These are phyloP conservation scores for Megalops cyprinoides DNA, from an alignment of 2,797 vertebrate species.

Conservation along the genomic window DNA sequence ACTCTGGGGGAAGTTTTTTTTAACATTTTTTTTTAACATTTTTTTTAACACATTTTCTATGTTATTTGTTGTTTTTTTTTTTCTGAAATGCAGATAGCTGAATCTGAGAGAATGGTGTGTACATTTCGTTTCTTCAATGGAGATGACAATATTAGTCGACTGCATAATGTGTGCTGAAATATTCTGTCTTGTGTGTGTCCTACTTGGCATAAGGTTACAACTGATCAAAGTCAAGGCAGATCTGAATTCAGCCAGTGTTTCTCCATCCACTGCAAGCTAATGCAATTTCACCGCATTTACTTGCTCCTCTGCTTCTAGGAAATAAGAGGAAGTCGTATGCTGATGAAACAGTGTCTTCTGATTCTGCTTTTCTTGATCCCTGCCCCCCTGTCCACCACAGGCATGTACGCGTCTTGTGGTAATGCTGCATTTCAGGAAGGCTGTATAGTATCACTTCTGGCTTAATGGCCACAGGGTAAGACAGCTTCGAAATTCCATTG, in stretches of 20 bases:
- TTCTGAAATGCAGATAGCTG: background rate
- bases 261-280: background rate
- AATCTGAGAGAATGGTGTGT: too few relatives aligned
- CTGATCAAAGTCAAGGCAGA: background rate
- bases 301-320: background rate
- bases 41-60: background rate
- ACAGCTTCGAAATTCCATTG: background rate
- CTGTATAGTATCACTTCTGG: background rate
- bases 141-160: background rate
- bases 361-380: background rate
- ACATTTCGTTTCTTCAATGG: background rate
- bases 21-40: too few relatives aligned
- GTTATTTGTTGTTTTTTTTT: background rate
- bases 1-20: too few relatives aligned
- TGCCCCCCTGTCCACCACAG: too few relatives aligned
- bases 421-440: background rate
- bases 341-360: background rate
- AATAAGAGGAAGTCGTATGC: background rate
- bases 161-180: background rate
- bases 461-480: background rate
- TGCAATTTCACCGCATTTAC: background rate
- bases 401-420: background rate
- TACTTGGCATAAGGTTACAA: background rate
- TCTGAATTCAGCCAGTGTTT: background rate
- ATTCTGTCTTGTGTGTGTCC: background rate